Evolutionary conservation across 2,113 vertebrate genomes (phyloP).

Genomic region (Halcyon malimbica): DNA sequence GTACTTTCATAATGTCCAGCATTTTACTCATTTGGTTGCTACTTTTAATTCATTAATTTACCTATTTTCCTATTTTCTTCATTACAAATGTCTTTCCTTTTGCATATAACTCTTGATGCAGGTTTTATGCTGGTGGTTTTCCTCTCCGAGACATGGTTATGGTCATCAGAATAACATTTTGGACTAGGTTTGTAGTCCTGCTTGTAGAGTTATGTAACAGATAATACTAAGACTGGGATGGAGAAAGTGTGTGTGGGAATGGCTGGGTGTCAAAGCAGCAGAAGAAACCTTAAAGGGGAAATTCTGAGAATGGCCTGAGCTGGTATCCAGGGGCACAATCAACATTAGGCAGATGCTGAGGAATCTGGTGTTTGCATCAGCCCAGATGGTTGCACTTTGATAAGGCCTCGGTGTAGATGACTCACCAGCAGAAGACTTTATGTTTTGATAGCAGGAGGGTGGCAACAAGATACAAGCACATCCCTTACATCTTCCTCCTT

Average conservation of each 20-base stretch:
- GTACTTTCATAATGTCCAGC: background rate
- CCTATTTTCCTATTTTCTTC: background rate
- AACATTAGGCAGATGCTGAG: background rate
- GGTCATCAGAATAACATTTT: background rate
- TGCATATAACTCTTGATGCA: background rate
- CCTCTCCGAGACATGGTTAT: background rate
- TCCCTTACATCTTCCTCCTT: background rate
- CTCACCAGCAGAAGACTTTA: background rate
- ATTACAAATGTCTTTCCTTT: background rate
- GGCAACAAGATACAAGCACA: background rate
- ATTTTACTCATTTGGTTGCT: background rate
- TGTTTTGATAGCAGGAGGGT: background rate
- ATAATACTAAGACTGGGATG: background rate
- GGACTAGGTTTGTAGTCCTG: background rate
- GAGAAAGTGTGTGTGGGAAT: background rate
- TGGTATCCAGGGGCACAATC: background rate
- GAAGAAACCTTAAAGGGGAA: background rate
- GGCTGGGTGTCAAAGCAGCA: background rate
- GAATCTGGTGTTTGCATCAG: background rate
- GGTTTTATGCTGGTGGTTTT: background rate
- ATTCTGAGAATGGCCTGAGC: background rate
- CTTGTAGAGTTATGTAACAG: background rate
- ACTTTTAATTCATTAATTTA: background rate
- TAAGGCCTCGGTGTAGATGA: background rate
- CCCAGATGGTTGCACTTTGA: background rate